A percentile compares a stretch with the other conserved stretches of the same genome.
These are phyloP conservation scores for Astreopora myriophthalma DNA, from an alignment of 64 coral and sea anemone genomes.

Conservation along the genomic window DNA sequence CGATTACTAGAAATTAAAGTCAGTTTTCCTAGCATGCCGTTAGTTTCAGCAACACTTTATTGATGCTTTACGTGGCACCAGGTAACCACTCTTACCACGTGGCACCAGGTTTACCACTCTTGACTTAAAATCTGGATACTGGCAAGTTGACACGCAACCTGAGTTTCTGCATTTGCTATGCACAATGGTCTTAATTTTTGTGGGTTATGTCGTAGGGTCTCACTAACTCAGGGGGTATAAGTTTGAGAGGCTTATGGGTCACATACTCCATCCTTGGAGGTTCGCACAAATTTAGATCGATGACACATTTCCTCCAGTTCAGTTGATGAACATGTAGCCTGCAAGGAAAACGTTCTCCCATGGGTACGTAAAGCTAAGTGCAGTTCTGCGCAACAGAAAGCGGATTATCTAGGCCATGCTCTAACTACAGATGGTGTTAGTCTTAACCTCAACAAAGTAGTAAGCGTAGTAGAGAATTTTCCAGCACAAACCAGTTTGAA, in stretches of 20 bases:
- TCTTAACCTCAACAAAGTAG: neutral
- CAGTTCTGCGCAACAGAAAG: neutral
- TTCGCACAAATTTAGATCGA: slow-evolving; percentile 1
- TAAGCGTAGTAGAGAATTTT: neutral
- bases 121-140: slow-evolving; percentile 13
- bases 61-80: too few relatives aligned
- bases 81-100: neutral
- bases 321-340: neutral
- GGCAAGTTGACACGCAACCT: slow-evolving; percentile 17
- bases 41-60: too few relatives aligned
- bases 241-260: slow-evolving; percentile 13
- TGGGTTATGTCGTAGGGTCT: neutral
- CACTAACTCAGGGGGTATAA: neutral
- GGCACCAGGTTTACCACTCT: neutral
- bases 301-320: neutral
- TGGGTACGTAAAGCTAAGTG: neutral
- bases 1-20: neutral
- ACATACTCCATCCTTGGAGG: slow-evolving; percentile 9
- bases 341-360: neutral
- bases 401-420: neutral
- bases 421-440: neutral
- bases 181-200: slow-evolving; percentile 21
- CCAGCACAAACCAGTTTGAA: neutral
- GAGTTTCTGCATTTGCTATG: neutral
- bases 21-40: neutral